A percentile compares a stretch with the other conserved stretches of the same genome.
These are phyloP conservation scores for Ladona fulva DNA, from an alignment of 1,140 invertebrate genomes.

Conservation along the genomic window DNA sequence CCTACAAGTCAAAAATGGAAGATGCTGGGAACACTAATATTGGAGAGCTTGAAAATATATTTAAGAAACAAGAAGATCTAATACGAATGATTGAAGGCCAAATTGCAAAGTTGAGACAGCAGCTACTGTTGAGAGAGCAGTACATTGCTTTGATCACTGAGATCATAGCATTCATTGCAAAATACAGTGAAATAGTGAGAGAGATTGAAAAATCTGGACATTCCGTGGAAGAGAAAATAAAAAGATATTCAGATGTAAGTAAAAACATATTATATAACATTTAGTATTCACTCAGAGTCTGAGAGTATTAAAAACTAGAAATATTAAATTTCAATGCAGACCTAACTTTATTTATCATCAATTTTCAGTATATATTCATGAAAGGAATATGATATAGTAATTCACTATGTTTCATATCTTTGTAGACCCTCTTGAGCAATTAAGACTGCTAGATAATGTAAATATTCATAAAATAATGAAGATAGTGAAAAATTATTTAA, in stretches of 20 bases:
- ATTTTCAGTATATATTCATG: too few relatives aligned
- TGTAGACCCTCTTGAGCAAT: too few relatives aligned
- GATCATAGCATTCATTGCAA: constrained; percentile 75
- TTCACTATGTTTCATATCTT: too few relatives aligned
- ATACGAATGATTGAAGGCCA: constrained; percentile 75
- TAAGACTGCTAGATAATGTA: too few relatives aligned
- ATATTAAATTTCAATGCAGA: too few relatives aligned
- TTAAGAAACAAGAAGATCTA: constrained; percentile 73
- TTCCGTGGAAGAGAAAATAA: constrained; percentile 76
- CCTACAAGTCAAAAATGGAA: constrained; percentile 67
- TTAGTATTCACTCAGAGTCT: too few relatives aligned
- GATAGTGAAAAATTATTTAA: too few relatives aligned
- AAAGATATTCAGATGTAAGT: constrained; percentile 69
- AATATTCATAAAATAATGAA: too few relatives aligned
- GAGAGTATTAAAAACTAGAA: too few relatives aligned
- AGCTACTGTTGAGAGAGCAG: constrained; percentile 73
- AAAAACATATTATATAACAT: too few relatives aligned
- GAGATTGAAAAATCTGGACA: constrained; percentile 74
- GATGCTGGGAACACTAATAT: constrained; percentile 64
- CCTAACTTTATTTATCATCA: too few relatives aligned
- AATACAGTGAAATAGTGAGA: constrained; percentile 74
- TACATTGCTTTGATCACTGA: constrained; percentile 77
- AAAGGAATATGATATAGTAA: too few relatives aligned
- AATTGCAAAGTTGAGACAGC: constrained; percentile 63
- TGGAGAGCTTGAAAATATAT: constrained; percentile 64